Evolutionary conservation across 23 tunicate species (phyloP), one percentile per base, ranked within the genome.

Genomic region (Corella eumyota): DNA sequence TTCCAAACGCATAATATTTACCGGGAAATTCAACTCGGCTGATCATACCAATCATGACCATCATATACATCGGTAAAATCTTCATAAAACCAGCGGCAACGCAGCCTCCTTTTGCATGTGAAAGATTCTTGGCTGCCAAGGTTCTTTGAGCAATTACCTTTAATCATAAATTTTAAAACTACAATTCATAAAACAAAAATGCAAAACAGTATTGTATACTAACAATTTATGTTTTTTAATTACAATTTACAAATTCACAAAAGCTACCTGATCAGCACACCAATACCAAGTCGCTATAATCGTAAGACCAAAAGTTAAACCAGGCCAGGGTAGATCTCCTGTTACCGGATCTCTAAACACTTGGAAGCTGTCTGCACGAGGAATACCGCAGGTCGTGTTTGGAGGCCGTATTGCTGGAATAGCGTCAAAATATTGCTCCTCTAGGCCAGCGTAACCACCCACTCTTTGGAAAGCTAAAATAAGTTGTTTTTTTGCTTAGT

Each of bases 11-110:
- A 53, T 23, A 15, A 53, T 19, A 53, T 74, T 36, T 58, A 86
- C 96, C 88, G 34, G 91, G 58, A 54, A 76, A 90, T 28, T 75
- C 67, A 4, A 81, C 69, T 9, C 97, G 67, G 47, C 91, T 80
- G 19, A 93, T 85, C 99, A 93, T 93, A 67, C 99, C 99, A 1
- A 88, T 83, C 95, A 93, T 84, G 19, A 93, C 86, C 84, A 80
- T 79, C 95, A 93, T 71, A 65, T 83, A 93, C 95, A 93, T 79
- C 9, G 99, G 99, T 9, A 84, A 58, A 24, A 85, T 73, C 64
- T 93, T 93, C 61, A 93, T 32, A 30, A 93, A 40, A 4, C 90
- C 95, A 1, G 99, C 90, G 33, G 64, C 60, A 1, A 93, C 95
- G 40, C 99, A 93, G 0, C 99, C 99, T 34, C 93, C 88, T 66